Evolutionary conservation across 2,797 vertebrate genomes (phyloP).

Genomic region (Paguma larvata): DNA sequence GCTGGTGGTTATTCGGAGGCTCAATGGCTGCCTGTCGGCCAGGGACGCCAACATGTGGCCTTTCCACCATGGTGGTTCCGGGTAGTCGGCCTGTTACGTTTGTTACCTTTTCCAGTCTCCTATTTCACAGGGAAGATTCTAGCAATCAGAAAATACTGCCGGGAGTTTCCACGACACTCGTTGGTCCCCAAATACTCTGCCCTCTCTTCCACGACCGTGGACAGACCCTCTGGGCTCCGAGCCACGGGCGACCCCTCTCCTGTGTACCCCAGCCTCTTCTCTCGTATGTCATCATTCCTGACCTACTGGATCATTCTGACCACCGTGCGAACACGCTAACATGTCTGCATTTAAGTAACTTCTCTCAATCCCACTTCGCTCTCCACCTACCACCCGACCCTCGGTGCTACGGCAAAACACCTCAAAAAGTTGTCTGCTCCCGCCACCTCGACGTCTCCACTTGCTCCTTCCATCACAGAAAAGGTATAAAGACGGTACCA

Average conservation of each 20-base stretch:
- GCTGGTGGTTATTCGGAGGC: background rate
- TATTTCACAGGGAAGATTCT: background rate
- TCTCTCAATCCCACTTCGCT: background rate
- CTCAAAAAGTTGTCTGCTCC: background rate
- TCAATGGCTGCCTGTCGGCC: background rate
- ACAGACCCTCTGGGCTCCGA: background rate
- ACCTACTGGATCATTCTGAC: background rate
- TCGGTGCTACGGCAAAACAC: background rate
- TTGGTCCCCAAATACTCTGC: background rate
- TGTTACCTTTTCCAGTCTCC: background rate
- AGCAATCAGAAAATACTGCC: background rate
- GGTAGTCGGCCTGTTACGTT: background rate
- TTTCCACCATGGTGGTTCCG: background rate
- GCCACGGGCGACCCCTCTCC: background rate
- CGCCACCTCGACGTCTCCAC: background rate
- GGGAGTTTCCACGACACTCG: background rate
- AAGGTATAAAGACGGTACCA: background rate
- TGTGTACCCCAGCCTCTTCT: background rate
- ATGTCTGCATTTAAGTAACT: background rate
- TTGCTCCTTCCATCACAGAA: background rate
- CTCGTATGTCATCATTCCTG: background rate
- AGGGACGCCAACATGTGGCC: background rate
- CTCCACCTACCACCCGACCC: background rate
- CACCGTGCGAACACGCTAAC: background rate
- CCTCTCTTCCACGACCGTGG: background rate